Conservation (phyloP, 2,888 invertebrate species). For the Lasioglossum zephyrum region DNA sequence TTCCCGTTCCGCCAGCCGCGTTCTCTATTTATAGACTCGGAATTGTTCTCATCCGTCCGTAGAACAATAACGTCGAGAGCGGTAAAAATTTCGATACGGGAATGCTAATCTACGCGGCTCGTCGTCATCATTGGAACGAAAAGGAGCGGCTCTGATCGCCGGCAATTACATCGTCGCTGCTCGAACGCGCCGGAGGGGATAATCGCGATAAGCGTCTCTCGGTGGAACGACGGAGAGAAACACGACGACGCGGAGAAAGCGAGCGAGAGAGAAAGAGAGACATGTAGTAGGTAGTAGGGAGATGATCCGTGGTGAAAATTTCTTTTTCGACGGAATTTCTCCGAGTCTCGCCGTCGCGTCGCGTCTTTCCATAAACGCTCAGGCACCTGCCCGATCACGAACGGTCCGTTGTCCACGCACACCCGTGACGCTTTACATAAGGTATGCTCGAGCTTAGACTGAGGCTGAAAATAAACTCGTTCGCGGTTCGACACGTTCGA, state of each 20-base stretch:
- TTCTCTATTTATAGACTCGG: constrained; percentile 69
- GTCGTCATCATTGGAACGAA: constrained; percentile 31
- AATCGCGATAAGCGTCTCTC: constrained; percentile 12
- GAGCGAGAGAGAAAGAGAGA: background rate
- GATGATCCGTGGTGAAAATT: background rate
- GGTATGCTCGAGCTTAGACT: constrained; percentile 70
- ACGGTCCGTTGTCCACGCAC: constrained; percentile 69
- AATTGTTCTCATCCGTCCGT: constrained; percentile 72
- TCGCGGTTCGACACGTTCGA: constrained; percentile 69
- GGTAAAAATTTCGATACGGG: constrained; percentile 56
- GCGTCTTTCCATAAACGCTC: constrained; percentile 47
- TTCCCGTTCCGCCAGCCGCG: constrained; percentile 61
- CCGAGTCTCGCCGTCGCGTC: constrained; percentile 20
- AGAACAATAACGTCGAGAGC: constrained; percentile 62
- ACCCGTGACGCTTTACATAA: constrained; percentile 71
- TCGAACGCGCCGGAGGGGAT: constrained; percentile 13
- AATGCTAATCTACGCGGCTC: constrained; percentile 50
- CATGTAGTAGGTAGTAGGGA: background rate
- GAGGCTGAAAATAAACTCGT: constrained; percentile 72
- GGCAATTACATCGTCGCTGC: constrained; percentile 34
- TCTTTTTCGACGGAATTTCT: background rate
- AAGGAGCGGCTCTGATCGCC: constrained; percentile 25
- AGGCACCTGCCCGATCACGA: constrained; percentile 62
- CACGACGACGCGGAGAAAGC: background rate
- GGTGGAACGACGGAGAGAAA: background rate